Conservation (phyloP, 2,888 invertebrate species). For the Nephrotoma flavescens region DNA sequence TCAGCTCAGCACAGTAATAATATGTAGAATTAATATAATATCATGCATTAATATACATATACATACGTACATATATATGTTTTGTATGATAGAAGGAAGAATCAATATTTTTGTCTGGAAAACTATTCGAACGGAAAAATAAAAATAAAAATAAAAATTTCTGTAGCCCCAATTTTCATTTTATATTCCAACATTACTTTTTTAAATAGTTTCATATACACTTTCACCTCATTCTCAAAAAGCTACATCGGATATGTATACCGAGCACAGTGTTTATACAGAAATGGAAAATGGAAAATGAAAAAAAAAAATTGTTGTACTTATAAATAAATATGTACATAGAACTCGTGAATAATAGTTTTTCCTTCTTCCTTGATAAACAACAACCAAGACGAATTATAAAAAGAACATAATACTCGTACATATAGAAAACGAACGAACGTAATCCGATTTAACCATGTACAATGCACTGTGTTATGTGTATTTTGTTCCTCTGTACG, state of each 20-base stretch:
- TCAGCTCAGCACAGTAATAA: not conserved
- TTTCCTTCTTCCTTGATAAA: not conserved
- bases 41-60: not conserved
- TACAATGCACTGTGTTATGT: not conserved
- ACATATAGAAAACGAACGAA: not conserved
- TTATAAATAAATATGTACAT: not conserved
- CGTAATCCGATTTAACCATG: not conserved
- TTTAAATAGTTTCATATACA: not conserved
- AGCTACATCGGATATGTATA: not conserved
- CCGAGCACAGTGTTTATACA: not conserved
- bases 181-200: not conserved
- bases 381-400: not conserved
- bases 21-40: not conserved
- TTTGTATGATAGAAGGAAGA: not conserved
- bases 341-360: not conserved
- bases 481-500: not conserved
- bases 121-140: not conserved
- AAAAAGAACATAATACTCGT: not conserved
- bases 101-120: slow-evolving; percentile 3
- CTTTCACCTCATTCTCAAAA: not conserved
- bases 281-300: not conserved
- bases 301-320: not conserved
- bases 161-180: not conserved
- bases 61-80: not conserved
- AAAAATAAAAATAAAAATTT: not conserved